Base-by-base conservation (phyloP, 2,888 invertebrate species). In the Drosophila differens region DNA sequence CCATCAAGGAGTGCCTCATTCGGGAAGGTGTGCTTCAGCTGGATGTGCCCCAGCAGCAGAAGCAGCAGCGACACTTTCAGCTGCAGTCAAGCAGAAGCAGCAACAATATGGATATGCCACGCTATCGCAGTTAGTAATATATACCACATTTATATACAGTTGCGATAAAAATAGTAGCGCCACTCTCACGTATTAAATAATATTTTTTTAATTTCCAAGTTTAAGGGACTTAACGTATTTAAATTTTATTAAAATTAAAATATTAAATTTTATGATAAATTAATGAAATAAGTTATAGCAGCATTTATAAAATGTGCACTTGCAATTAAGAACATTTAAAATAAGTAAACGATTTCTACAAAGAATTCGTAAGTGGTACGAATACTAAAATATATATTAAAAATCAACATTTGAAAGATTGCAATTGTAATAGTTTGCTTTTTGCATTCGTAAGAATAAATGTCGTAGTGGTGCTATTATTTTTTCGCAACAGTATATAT, bases 1-100 rank as follows among this genome's bases (percentile, higher is more conserved):
- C 92, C 80, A 85, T 92, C 62, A 92, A 92, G 90, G 92, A 92
- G 86, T 92, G 92, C 64, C 75, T 92, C 25, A 92, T 92, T 74
- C 92, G 92, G 58, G 92, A 92, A 85, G 92, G 92, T 80, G 91
- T 91, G 33, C 85, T 92, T 53, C 92, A 91, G 81, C 74, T 90
- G 70, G 85, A 85, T 74, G 73, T 67, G 39, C 62, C 63, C 65
- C 64, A 60, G 39, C 62, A 78, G 70, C 49, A 57, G 12, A 16
- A 47, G 12, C 47, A 47, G 25, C 79, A 79, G 49, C 74, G 68
- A 12, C 74, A 82, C 28, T 78, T 81, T 58, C 81, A 76, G 37
- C 68, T 85, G 64, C 72, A 84, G 59, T 63, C 73, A 16, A 89
- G 86, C 78, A 84, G 79, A 64, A 86, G 87, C 60, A 84, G 79